phyloP scores from a whole-genome alignment of 2,797 vertebrate species.

The Sarcophilus harrisii region DNA sequence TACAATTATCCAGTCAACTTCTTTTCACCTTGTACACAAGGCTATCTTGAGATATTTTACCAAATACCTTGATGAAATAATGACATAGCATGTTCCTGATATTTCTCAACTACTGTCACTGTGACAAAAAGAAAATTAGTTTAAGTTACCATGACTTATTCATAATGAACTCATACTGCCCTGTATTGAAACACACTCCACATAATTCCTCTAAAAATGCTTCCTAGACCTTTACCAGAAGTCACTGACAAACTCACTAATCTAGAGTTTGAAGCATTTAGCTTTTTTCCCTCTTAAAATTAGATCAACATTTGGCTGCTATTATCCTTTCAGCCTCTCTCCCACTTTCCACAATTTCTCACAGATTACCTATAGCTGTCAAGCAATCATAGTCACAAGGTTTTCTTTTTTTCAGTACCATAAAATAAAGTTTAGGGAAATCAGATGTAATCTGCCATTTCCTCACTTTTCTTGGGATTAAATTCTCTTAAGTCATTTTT shows the following conservation, averaged over 20 bases:
- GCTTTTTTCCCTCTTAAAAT: not conserved
- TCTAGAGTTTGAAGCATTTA: not conserved
- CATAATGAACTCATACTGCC: not conserved
- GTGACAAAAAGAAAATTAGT: not conserved
- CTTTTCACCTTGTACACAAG: not conserved
- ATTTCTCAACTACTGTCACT: not conserved
- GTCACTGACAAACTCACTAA: not conserved
- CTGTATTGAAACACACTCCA: not conserved
- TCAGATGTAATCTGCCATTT: not conserved
- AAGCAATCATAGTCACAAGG: not conserved
- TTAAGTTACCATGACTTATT: not conserved
- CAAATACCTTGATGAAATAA: not conserved
- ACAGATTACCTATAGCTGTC: not conserved
- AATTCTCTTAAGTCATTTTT: not conserved
- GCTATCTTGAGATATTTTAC: not conserved
- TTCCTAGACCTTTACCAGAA: not conserved
- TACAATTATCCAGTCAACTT: not conserved
- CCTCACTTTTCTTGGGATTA: not conserved
- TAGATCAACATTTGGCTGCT: not conserved
- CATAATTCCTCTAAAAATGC: not conserved
- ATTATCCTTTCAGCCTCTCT: not conserved
- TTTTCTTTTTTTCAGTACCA: not conserved
- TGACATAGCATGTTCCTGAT: not conserved
- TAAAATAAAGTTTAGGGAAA: not conserved
- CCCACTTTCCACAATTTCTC: not conserved